phyloP scores from a whole-genome alignment of 2,888 invertebrate genomes.

The Amaurobius ferox region DNA sequence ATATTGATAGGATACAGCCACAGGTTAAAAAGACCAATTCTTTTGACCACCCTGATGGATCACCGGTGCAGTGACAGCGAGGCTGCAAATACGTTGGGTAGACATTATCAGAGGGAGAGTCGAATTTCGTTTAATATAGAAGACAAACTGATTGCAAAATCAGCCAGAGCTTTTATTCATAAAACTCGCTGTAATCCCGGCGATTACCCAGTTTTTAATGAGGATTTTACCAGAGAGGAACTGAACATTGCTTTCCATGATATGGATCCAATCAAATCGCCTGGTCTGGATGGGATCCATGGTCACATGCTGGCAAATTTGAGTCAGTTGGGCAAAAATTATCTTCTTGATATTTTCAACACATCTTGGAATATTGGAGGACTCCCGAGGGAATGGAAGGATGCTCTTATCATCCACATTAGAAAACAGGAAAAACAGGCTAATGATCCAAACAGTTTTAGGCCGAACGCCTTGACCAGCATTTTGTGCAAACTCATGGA shows the following conservation, averaged over 20 bases:
- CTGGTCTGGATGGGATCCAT: neutral
- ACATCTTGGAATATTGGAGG: too few species aligned
- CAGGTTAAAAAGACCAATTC: neutral
- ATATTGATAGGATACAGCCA: neutral
- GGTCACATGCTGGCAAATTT: neutral
- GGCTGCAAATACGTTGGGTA: neutral
- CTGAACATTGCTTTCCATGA: constrained; percentile 1
- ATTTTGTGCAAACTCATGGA: too few species aligned
- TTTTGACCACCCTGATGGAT: neutral
- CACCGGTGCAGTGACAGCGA: neutral
- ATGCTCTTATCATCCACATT: too few species aligned
- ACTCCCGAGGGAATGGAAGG: too few species aligned
- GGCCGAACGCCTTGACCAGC: too few species aligned
- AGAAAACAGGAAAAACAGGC: too few species aligned
- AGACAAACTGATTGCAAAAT: constrained; percentile 2
- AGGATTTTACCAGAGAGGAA: neutral
- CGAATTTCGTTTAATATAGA: neutral
- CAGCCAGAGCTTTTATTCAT: neutral
- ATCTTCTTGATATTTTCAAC: too few species aligned
- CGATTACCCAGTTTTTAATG: neutral
- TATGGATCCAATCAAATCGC: constrained; percentile 1
- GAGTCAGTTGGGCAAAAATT: neutral
- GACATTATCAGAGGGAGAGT: constrained; percentile 3
- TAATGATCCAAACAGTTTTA: too few species aligned
- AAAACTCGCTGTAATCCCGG: neutral